Evolutionary conservation across 2,888 invertebrate genomes (phyloP), one percentile per base, ranked within the genome.

Genomic region (Drosophila hamatofila): DNA sequence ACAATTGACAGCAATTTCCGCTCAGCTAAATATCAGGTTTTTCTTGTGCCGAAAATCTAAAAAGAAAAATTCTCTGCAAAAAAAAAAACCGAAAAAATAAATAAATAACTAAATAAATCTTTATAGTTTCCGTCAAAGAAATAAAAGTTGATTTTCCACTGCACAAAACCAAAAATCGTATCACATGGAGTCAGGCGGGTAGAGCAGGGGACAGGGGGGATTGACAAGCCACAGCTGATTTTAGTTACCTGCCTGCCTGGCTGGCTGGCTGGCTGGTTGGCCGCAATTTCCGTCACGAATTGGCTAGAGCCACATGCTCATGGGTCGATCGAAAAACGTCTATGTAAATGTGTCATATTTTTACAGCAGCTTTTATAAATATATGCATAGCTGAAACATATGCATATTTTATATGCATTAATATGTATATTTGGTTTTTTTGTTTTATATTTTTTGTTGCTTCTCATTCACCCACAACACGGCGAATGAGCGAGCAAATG

Each of bases 281-380:
- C 58, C 66, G 80, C 83, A 72, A 85, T 84, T 87, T 85, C 86
- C 88, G 89, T 81, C 88, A 85, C 85, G 82, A 88, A 58, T 78
- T 72, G 56, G 56, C 55, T 46, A 39, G 41, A 52, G 37, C 41
- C 42, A 61, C 57, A 57, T 16, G 51, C 37, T 51, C 37, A 65
- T 39, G 65, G 41, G 21, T 58, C 58, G 55, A 59, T 56, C 52
- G 58, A 65, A 60, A 51, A 65, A 63, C 39, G 62, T 62, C 48
- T 65, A 42, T 27, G 46, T 48, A 51, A 68, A 42, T 68, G 60
- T 71, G 71, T 61, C 72, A 80, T 76, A 80, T 67, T 64, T 78
- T 68, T 63, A 75, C 71, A 80, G 62, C 76, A 71, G 63, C 72
- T 63, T 76, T 64, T 60, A 59, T 46, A 41, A 23, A 42, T 25